Evolutionary conservation across 1,140 invertebrate species (phyloP).

Genomic region (Samia ricini): DNA sequence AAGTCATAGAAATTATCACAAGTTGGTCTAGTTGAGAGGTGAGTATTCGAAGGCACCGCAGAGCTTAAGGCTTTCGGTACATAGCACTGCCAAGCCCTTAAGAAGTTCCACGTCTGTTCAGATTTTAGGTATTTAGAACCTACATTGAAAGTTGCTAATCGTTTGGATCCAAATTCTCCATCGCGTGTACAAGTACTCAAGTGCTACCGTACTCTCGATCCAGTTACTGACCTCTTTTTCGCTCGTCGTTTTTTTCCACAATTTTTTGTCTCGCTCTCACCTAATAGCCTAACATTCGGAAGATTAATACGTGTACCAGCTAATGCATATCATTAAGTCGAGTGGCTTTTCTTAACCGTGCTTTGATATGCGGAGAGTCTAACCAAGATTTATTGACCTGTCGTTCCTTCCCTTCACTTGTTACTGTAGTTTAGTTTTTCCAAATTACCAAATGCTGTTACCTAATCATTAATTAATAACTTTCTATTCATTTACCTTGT

Average conservation of each 20-base stretch:
- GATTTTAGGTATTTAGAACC: too few species aligned
- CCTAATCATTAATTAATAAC: background rate
- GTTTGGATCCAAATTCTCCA: slow-evolving; percentile 15
- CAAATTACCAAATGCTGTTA: background rate
- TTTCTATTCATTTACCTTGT: background rate
- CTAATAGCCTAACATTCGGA: slow-evolving; percentile 61
- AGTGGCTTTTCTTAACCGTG: slow-evolving; percentile 40
- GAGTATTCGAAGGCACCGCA: too few species aligned
- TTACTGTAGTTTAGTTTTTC: background rate
- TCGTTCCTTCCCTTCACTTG: slow-evolving; percentile 2
- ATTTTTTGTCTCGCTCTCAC: slow-evolving; percentile 44
- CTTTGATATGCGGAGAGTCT: background rate
- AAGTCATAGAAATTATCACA: too few species aligned
- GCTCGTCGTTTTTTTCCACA: slow-evolving; percentile 32
- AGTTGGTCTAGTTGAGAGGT: too few species aligned
- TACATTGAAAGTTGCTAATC: background rate
- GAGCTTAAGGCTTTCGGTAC: too few species aligned
- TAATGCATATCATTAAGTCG: slow-evolving; percentile 71
- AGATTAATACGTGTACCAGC: slow-evolving; percentile 54
- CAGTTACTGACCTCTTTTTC: slow-evolving; percentile 65
- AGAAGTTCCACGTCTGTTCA: too few species aligned
- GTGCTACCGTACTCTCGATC: slow-evolving; percentile 49
- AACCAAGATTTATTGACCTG: background rate
- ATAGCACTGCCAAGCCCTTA: too few species aligned
- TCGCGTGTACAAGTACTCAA: slow-evolving; percentile 26